Conservation (phyloP, 1,140 invertebrate genomes). For the Drosophila nigromelanica region DNA sequence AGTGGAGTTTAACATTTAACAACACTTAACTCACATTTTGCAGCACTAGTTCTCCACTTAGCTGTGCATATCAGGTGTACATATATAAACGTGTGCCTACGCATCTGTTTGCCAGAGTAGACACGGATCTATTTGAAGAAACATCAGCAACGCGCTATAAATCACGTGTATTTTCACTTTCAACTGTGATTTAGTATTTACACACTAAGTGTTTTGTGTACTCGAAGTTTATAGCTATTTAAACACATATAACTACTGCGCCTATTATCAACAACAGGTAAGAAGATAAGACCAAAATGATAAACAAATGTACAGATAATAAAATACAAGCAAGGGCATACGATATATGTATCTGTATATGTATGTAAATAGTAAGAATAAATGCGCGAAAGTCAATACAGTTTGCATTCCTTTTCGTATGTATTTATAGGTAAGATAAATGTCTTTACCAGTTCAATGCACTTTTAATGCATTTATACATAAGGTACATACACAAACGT, state of each 20-base stretch:
- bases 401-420: not conserved
- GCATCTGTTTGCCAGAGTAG: constrained; percentile 14
- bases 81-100: not conserved
- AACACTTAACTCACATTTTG: constrained; percentile 17
- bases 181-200: constrained; percentile 18
- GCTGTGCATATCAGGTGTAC: not conserved
- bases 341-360: not conserved
- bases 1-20: constrained; percentile 15
- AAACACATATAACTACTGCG: not conserved
- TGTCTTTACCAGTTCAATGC: not conserved
- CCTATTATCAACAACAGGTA: constrained; percentile 7
- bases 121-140: constrained; percentile 19
- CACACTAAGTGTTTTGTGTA: not conserved
- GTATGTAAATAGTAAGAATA: not conserved
- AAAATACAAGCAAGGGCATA: not conserved
- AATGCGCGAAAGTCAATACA: constrained; percentile 3
- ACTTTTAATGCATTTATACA: not conserved
- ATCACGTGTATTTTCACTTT: constrained; percentile 18
- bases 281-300: not conserved
- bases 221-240: not conserved
- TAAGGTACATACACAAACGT: no score
- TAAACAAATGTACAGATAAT: not conserved
- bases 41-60: constrained; percentile 8
- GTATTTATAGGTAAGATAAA: not conserved
- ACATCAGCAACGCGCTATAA: constrained; percentile 4